Evolutionary conservation across 2,113 vertebrate genomes (phyloP), one percentile per base, ranked within the genome.

Genomic region (Rattus rattus): DNA sequence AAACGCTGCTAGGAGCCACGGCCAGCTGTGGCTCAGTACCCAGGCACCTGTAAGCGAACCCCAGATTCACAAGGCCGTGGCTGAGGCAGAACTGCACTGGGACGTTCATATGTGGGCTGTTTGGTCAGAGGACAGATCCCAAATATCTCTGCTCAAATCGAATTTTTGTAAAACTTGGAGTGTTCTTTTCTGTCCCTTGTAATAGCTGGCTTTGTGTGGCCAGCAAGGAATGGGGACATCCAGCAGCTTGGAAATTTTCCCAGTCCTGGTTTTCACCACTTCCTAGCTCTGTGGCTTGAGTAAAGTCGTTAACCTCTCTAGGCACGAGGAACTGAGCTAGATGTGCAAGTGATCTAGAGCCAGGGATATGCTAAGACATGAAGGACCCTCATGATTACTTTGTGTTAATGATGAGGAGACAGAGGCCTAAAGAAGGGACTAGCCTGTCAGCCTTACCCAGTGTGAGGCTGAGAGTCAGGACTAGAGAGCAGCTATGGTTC

Each of bases 71-170:
- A 0, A 7, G 0, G 3, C 69, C 47, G n/a, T 33, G 26, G n/a
- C 69, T 70, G 4, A 0, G 7, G 1, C 36, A 33, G 67, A 79
- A 67, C 65, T 90, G 63, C 28, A 72, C 88, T 36, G 73, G 69
- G 61, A 93, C 39, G 86, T 43, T 92, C 89, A 81, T 84, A 92
- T 76, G 56, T 89, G 77, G 61, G 26, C 65, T 95, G 36, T 81
- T 96, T 75, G 84, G 91, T 65, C 22, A 65, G 83, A 94, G 61
- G 22, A 59, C 77, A 92, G 39, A 39, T 16, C 54, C 14, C 1
- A 88, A 56, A n/a, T 89, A 94, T 91, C 84, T 89, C 63, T 90
- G 91, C 70, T 72, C 39, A 96, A 90, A 77, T 96, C 97, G 94
- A 84, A 94, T 95, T 97, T 97, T 96, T 90, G 59, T 72, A 93